Evolutionary conservation across 1,140 invertebrate species (phyloP), one percentile per base, ranked within the genome.

Genomic region (Drosophila orosa): DNA sequence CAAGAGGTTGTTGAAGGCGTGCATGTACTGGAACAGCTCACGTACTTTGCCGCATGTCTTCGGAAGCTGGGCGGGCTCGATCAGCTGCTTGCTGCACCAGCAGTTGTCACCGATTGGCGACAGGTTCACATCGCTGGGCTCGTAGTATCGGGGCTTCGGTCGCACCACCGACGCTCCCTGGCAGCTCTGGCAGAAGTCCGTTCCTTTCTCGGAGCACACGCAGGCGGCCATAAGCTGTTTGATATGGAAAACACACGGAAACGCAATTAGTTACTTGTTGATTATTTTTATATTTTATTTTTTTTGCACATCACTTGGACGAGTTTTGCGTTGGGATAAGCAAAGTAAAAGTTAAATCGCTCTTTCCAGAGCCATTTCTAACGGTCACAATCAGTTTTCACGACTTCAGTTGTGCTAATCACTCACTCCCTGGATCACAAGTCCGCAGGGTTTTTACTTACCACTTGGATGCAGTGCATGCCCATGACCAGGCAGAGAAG

Each of bases 201-300:
- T 57, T 24, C 91, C 93, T 90, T 74, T 93, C 80, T 66, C 92
- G 78, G 68, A 80, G 87, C 89, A 93, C 62, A 92, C 76, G 27
- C 90, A 91, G 25, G 78, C 86, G 9, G 79, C 84, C 27, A 82
- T 39, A 0, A 89, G 31, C 56, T 92, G 69, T 4, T 52, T 9
- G 48, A 17, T 22, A 22, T n/a, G 7, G 4, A 66, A 35, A 37
- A 25, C 9, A 12, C 8, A 19, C 24, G 3, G 7, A 37, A 33
- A 37, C 8, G n/a, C 10, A 7, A 4, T 56, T 56, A n/a, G 7
- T 37, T 17, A 12, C 3, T 22, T 7, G 13, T 44, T 13, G 1
- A 5, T 8, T n/a, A 25, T n/a, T 45, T 24, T 24, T 7, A 8
- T 8, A 7, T 25, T n/a, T n/a, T n/a, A 15, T 25, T 8, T 45